These are phyloP conservation scores for Drosophila parvula DNA, from an alignment of 1,140 invertebrate genomes.

Conservation along the genomic window DNA sequence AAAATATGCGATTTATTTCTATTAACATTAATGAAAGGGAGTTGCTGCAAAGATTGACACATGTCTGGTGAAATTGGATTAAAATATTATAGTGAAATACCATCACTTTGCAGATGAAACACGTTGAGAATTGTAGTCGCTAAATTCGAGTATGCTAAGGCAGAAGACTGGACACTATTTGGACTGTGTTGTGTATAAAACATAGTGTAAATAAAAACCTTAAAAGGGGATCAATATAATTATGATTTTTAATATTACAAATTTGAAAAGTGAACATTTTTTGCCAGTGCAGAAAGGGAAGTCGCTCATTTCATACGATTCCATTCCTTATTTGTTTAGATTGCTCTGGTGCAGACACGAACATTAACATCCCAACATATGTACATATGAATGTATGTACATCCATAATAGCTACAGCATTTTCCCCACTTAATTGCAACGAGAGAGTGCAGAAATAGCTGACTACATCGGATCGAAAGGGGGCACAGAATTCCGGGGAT, in stretches of 20 bases:
- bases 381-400: no score
- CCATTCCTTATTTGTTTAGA: constrained; percentile 35
- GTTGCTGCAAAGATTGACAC: no score
- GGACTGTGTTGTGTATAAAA: neutral
- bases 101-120: neutral
- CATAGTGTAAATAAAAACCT: neutral
- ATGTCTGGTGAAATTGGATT: neutral
- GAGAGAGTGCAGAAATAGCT: constrained; percentile 43
- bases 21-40: neutral
- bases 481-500: constrained; percentile 10
- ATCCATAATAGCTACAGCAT: constrained; percentile 15
- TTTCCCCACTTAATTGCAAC: constrained; percentile 47
- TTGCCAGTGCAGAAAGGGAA: neutral
- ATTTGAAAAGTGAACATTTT: neutral
- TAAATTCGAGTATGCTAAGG: neutral
- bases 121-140: neutral
- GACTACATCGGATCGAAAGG: constrained; percentile 1
- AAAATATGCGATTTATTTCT: neutral
- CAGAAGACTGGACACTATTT: no score
- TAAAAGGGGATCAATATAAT: neutral
- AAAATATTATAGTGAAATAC: neutral
- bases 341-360: constrained; percentile 42
- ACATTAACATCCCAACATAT: constrained; percentile 37
- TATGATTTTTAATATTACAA: neutral
- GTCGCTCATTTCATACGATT: constrained; percentile 32